Conservation (phyloP, 37 sponge, comb jelly and placozoan genomes). For the Cliona cf. orientalis region DNA sequence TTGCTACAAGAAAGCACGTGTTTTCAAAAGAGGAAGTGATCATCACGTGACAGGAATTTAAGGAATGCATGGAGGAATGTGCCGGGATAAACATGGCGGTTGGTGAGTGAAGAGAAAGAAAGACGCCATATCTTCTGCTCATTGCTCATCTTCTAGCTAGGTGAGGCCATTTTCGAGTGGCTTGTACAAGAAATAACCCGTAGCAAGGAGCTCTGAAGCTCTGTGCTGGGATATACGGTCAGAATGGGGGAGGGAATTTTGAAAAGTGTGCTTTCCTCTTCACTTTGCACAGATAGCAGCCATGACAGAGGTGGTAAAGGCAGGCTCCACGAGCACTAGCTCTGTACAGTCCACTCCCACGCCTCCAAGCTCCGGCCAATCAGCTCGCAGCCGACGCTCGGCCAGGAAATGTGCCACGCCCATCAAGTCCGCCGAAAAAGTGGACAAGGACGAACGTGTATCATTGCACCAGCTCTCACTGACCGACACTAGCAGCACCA, state of each 20-base stretch:
- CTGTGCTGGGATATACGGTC: too few species aligned
- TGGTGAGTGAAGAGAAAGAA: too few species aligned
- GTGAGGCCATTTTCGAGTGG: too few species aligned
- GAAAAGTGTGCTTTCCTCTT: not conserved
- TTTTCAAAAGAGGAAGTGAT: too few species aligned
- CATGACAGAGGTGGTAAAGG: conserved; percentile 18
- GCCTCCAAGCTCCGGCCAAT: conserved; percentile 48
- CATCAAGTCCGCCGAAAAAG: conserved; percentile 77
- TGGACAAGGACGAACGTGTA: conserved; percentile 45
- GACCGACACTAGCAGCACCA: conserved; percentile 24
- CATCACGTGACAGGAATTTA: too few species aligned
- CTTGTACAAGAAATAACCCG: too few species aligned
- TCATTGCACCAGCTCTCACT: conserved; percentile 7
- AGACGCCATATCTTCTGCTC: too few species aligned
- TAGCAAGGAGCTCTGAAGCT: too few species aligned
- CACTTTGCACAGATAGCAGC: not conserved
- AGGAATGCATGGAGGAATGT: too few species aligned
- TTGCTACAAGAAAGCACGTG: too few species aligned
- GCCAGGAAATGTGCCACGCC: conserved; percentile 74
- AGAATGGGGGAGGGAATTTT: not conserved
- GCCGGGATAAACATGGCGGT: too few species aligned
- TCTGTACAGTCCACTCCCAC: conserved; percentile 62
- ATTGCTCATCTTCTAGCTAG: too few species aligned
- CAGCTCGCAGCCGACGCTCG: conserved; percentile 47
- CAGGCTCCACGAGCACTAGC: conserved; percentile 32